Base-by-base conservation (phyloP, 2,888 invertebrate genomes). In the Leptinotarsa tumamoca region DNA sequence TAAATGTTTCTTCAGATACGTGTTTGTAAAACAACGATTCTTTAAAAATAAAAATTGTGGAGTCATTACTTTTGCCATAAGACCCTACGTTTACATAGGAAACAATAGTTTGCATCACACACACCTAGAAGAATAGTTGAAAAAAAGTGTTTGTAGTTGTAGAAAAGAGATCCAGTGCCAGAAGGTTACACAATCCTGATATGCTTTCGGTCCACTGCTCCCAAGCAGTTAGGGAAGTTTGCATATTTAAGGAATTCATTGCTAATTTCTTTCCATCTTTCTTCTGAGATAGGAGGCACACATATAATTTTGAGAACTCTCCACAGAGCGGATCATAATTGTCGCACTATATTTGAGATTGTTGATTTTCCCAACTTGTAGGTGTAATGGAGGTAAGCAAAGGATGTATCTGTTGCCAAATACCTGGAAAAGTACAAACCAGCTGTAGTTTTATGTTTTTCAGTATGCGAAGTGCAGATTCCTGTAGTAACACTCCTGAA, bases 341-440 rank as follows among this genome's bases (percentile, higher is more conserved):
- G 43, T 43, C 67, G 67, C 67, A 51, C 68, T 68, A 68, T 68
- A 21, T 68, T 68, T 51, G 52, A 50, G 18, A 68, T 68, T 18
- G 52, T 68, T 5, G 67, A 49, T 67, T 67, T 67, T 43, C 67
- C n/a, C 49, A 67, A 67, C n/a, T 49, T 49, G 49, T 67, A 67
- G 49, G 1, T 49, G 3, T 67, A 67, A 43, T 49, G 67, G 23
- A 23, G 23, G 23, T 23, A 3, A 23, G 23, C 23, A 23, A 23
- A 3, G 3, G 23, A 23, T 23, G 2, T 23, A 3, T 0, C 3
- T 23, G 2, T 43, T 67, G 67, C 67, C 21, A 67, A 67, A 67
- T 67, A 67, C 49, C 67, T 51, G 50, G 18, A 67, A 67, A 21
- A 21, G 21, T 21, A 21, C 21, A 21, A 21, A 21, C 21, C 21